Evolutionary conservation across 2,797 vertebrate genomes (phyloP).

Genomic region (Enteromius mattozi): DNA sequence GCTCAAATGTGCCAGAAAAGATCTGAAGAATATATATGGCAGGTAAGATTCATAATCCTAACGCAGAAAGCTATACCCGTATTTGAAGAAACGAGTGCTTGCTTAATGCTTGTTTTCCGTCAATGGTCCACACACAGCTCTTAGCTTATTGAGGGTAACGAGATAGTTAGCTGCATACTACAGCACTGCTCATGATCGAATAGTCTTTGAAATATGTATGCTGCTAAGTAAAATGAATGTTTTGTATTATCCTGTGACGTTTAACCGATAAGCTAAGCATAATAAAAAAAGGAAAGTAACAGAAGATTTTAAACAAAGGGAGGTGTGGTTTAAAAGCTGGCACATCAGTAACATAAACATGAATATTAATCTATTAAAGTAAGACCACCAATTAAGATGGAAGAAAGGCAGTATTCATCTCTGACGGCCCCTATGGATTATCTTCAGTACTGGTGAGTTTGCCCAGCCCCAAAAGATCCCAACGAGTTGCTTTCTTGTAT

Average conservation of each 20-base stretch:
- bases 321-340: conserved; percentile 37
- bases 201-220: neutral
- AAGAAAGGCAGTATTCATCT: conserved; percentile 79
- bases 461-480: conserved; percentile 23
- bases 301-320: conserved; percentile 36
- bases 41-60: conserved; percentile 33
- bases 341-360: conserved; percentile 60
- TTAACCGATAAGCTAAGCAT: neutral
- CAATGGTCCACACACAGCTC: conserved; percentile 9
- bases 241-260: neutral
- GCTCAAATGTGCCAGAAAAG: conserved; percentile 3
- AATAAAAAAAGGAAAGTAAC: conserved; percentile 3
- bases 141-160: conserved; percentile 11
- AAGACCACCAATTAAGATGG: conserved; percentile 78
- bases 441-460: conserved; percentile 83
- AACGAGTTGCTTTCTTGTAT: neutral
- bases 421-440: conserved; percentile 79
- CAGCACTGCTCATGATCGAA: too few relatives aligned
- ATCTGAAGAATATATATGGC: conserved; percentile 24
- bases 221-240: neutral
- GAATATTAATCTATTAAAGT: conserved; percentile 71
- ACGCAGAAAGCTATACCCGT: neutral
- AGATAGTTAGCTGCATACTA: neutral
- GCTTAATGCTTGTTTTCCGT: neutral
- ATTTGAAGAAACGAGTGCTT: neutral